A percentile compares a stretch with the other conserved stretches of the same genome.
Conservation (phyloP, 1,140 invertebrate genomes). For the Drosophila bocki region DNA sequence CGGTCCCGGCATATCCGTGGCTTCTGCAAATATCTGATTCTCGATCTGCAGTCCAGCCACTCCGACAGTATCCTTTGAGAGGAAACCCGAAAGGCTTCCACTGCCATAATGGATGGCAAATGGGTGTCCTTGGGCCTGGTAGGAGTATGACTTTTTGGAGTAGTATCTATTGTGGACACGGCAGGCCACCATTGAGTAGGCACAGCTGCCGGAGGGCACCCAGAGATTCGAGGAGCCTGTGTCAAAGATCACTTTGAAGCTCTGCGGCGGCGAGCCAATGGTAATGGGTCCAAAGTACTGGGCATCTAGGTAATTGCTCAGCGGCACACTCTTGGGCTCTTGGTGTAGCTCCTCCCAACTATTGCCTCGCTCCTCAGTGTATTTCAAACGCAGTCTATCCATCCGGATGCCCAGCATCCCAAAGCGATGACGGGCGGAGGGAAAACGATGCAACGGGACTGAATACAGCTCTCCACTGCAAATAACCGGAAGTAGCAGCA, state of each 20-base stretch:
- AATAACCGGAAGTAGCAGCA: conserved; percentile 14
- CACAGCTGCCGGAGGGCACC: conserved; percentile 97
- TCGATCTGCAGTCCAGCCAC: conserved; percentile 89
- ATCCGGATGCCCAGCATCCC: conserved; percentile 69
- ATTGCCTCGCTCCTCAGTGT: conserved; percentile 20
- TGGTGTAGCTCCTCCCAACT: not conserved
- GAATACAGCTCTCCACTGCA: conserved; percentile 37
- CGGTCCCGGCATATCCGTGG: conserved; percentile 95
- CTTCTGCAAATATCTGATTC: conserved; percentile 98
- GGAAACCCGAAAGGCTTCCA: conserved; percentile 96
- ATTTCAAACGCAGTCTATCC: conserved; percentile 66
- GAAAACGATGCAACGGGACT: conserved; percentile 60
- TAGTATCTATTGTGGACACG: conserved; percentile 96
- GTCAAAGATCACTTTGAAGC: conserved; percentile 98
- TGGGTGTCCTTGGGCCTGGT: conserved; percentile 93
- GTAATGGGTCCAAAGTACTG: conserved; percentile 98
- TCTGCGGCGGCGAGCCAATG: conserved; percentile 97
- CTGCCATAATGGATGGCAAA: conserved; percentile 98
- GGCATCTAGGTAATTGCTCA: conserved; percentile 96
- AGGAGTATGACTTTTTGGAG: conserved; percentile 92
- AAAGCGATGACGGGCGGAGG: conserved; percentile 65
- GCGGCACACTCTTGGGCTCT: conserved; percentile 79
- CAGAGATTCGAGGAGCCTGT: conserved; percentile 99
- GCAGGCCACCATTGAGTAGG: conserved; percentile 95
- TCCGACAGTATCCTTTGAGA: conserved; percentile 94